Evolutionary conservation across 2,888 invertebrate genomes (phyloP).

Genomic region (Drosophila emarginata): DNA sequence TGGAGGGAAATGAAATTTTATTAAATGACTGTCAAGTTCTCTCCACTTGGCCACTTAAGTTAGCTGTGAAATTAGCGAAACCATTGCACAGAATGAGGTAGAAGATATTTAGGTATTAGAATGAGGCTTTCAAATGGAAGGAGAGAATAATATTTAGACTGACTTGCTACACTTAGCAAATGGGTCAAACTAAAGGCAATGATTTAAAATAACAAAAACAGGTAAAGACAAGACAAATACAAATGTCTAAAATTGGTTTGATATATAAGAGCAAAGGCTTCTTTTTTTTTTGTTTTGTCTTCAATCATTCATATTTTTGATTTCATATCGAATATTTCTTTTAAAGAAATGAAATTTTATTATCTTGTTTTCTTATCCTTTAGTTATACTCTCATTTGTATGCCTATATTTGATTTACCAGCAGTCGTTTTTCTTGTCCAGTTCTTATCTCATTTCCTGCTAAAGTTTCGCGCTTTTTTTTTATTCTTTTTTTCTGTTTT

Average conservation of each 20-base stretch:
- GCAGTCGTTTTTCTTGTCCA: neutral
- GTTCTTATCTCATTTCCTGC: constrained; percentile 1
- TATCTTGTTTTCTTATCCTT: neutral
- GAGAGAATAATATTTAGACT: neutral
- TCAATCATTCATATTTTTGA: too few species aligned
- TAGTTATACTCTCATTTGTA: neutral
- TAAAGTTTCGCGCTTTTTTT: constrained; percentile 3
- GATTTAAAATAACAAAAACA: neutral
- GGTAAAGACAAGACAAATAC: too few species aligned
- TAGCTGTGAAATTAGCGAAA: constrained; percentile 18
- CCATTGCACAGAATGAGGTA: neutral
- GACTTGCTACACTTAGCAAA: neutral
- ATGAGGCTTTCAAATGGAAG: neutral
- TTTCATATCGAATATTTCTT: too few species aligned
- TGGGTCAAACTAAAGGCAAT: neutral
- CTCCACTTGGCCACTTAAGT: constrained; percentile 40
- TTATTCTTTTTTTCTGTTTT: neutral
- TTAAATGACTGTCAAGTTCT: constrained; percentile 61
- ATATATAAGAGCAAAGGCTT: too few species aligned
- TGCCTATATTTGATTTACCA: neutral
- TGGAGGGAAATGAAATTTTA: constrained; percentile 65
- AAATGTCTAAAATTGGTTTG: too few species aligned
- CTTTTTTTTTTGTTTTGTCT: too few species aligned
- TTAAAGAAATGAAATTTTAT: too few species aligned
- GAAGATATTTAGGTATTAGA: neutral